A percentile compares a stretch with the other conserved stretches of the same genome.
phyloP scores from a whole-genome alignment of 2,797 vertebrate genomes.

The Coracias cyanogaster region DNA sequence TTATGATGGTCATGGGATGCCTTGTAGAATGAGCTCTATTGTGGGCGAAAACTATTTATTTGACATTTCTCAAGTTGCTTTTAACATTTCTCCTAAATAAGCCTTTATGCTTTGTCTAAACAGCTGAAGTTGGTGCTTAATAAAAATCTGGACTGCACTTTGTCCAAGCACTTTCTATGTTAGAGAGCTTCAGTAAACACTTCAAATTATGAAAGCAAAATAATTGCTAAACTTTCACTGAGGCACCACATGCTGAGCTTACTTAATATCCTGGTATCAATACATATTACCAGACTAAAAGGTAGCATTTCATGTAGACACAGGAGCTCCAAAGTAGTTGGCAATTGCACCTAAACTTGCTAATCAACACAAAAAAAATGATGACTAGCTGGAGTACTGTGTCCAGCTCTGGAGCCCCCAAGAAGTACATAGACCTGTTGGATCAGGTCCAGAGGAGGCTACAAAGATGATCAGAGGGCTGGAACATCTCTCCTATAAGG shows the following conservation, averaged over 20 bases:
- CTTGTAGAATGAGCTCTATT: neutral
- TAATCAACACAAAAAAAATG: conserved; percentile 50
- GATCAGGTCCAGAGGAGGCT: no score
- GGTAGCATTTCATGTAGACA: neutral
- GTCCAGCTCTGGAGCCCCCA: no score
- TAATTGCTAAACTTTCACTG: conserved; percentile 35
- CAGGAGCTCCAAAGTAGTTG: neutral
- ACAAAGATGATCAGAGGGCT: no score
- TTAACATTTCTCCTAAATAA: conserved; percentile 37
- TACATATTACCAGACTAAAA: neutral
- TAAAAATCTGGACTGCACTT: neutral
- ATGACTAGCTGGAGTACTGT: neutral
- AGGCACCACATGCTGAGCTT: neutral
- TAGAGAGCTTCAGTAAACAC: conserved; percentile 21
- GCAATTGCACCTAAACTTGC: conserved; percentile 36
- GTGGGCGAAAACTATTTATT: conserved; percentile 52
- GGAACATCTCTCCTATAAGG: no score
- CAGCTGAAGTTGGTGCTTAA: conserved; percentile 19
- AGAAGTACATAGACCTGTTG: no score
- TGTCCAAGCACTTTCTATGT: conserved; percentile 4
- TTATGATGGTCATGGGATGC: conserved; percentile 10
- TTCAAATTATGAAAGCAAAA: conserved; percentile 7
- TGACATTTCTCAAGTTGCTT: conserved; percentile 29
- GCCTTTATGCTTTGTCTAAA: conserved; percentile 32
- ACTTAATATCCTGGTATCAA: neutral